A percentile compares a stretch with the other conserved stretches of the same genome.
Conservation (phyloP, 2,113 vertebrate genomes). For the Rattus rattus region DNA sequence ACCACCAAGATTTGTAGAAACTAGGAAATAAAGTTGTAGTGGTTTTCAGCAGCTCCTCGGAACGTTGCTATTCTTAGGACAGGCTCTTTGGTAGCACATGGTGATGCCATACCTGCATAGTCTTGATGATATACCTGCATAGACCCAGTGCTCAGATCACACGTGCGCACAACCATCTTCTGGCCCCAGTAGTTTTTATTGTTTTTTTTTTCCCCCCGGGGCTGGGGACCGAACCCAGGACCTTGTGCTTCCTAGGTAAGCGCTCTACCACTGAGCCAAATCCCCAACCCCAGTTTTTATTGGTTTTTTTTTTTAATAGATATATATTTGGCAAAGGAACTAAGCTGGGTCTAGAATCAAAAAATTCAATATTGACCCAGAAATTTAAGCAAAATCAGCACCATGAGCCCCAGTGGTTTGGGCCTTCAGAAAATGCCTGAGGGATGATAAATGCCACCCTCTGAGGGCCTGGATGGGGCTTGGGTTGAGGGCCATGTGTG, state of each 20-base stretch:
- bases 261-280: no score
- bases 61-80: not conserved
- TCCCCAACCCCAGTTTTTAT: no score
- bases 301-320: constrained; percentile 12
- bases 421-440: not conserved
- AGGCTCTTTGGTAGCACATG: not conserved
- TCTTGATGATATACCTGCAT: not conserved
- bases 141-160: not conserved
- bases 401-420: not conserved
- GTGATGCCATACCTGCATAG: not conserved
- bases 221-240: no score
- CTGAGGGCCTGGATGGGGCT: no score
- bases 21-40: not conserved
- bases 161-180: not conserved
- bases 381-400: constrained; percentile 4
- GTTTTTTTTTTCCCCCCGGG: no score
- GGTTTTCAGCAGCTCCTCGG: not conserved
- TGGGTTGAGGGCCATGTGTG: not conserved
- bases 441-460: not conserved
- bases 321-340: not conserved
- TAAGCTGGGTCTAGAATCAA: not conserved
- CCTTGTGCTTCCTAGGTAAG: no score
- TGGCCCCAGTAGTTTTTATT: not conserved
- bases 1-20: not conserved
- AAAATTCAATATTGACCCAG: not conserved